A percentile compares a stretch with the other conserved stretches of the same genome.
These are phyloP conservation scores for Mormyrus proboscirostris DNA, from an alignment of 2,797 vertebrate genomes.

Conservation along the genomic window DNA sequence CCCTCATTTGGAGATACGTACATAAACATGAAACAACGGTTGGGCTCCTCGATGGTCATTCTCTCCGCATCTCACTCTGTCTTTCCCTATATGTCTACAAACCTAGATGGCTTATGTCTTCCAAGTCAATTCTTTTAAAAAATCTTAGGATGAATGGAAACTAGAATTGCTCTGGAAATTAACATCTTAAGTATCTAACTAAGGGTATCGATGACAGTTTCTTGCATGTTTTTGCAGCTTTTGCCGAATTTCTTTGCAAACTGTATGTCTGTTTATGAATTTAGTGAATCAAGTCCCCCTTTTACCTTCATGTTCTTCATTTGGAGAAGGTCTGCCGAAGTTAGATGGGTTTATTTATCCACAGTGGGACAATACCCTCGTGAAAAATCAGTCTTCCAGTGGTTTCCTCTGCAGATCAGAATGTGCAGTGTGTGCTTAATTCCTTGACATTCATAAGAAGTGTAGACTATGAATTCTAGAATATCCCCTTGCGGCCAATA, in stretches of 20 bases:
- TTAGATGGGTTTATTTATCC: neutral
- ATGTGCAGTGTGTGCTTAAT: neutral
- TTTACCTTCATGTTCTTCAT: neutral
- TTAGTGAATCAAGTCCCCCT: neutral
- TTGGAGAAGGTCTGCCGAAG: neutral
- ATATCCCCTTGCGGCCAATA: neutral
- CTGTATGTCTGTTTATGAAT: neutral
- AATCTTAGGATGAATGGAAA: neutral
- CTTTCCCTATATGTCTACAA: neutral
- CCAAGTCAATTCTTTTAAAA: neutral
- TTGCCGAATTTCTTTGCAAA: neutral
- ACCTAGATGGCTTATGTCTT: neutral
- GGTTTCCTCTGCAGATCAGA: neutral
- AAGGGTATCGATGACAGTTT: neutral
- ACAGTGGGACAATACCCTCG: neutral
- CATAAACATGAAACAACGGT: conserved; percentile 51
- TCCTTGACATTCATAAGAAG: neutral
- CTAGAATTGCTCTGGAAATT: neutral
- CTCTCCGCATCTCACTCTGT: neutral
- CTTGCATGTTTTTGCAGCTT: neutral
- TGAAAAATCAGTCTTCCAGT: neutral
- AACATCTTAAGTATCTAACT: neutral
- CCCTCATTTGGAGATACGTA: neutral
- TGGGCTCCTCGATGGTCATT: conserved; percentile 18
- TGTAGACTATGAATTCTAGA: neutral